Conservation (phyloP, 2,113 vertebrate species). For the Microcebus murinus region DNA sequence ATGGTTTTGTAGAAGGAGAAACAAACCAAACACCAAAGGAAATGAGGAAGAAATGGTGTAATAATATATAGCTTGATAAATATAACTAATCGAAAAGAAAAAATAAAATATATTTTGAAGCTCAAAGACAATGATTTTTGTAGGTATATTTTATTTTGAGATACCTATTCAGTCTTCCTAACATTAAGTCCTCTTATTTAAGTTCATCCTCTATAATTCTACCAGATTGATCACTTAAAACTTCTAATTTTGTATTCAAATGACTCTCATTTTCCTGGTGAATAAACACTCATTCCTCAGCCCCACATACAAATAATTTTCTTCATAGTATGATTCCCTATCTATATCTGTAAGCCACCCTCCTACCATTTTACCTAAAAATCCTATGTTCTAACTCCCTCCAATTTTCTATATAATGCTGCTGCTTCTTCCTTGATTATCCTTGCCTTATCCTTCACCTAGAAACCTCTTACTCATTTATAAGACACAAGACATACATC, state of each 20-base stretch:
- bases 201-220: background rate
- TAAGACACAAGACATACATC: background rate
- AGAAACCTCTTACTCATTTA: background rate
- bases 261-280: background rate
- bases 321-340: background rate
- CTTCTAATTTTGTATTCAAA: background rate
- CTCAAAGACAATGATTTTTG: background rate
- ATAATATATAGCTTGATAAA: background rate
- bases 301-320: background rate
- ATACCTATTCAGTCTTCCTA: background rate
- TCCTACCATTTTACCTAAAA: background rate
- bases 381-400: background rate
- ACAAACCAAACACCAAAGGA: background rate
- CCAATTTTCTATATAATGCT: background rate
- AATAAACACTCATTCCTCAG: background rate
- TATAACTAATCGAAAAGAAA: background rate
- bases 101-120: background rate
- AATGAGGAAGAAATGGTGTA: background rate
- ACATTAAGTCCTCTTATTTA: background rate
- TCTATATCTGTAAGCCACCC: background rate
- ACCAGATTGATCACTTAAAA: background rate
- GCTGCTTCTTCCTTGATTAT: background rate
- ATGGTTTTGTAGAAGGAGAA: background rate
- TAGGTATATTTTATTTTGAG: slow-evolving; percentile 16
- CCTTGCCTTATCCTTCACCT: background rate